Percentiles rank a stretch among this genome's conserved stretches.
Conservation (phyloP, 2,113 vertebrate genomes). For the human region DNA sequence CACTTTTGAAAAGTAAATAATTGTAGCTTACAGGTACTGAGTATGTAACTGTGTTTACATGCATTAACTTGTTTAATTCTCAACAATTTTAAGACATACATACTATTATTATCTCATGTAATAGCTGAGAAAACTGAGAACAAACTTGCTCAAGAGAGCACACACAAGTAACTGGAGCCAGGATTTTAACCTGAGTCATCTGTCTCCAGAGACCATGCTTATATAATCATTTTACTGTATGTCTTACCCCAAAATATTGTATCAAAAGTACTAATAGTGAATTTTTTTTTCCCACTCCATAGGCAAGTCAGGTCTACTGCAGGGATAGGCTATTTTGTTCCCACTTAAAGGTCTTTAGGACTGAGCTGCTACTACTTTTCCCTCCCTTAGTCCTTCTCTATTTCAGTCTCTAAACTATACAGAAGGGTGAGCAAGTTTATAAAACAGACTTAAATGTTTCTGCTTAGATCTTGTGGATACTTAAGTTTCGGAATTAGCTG, state of each 20-base stretch:
- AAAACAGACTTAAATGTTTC: background rate
- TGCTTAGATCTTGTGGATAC: background rate
- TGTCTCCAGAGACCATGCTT: background rate
- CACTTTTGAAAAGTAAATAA: background rate
- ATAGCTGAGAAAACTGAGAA: background rate
- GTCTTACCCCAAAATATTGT: background rate
- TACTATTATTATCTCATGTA: background rate
- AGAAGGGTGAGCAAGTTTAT: background rate
- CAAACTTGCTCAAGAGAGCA: background rate
- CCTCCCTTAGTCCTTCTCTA: background rate
- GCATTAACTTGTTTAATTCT: background rate
- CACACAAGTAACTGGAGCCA: background rate
- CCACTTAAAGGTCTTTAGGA: background rate
- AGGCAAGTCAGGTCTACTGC: background rate
- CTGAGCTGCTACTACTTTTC: background rate
- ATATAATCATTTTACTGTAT: background rate
- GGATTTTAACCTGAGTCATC: background rate
- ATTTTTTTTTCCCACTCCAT: background rate
- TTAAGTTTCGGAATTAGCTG: background rate
- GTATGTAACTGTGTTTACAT: background rate
- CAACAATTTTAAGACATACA: background rate
- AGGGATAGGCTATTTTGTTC: background rate
- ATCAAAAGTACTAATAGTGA: background rate
- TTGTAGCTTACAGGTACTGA: background rate
- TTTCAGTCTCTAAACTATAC: background rate